phyloP scores from a whole-genome alignment of 1,140 invertebrate genomes.

The Bombus haemorrhoidalis region DNA sequence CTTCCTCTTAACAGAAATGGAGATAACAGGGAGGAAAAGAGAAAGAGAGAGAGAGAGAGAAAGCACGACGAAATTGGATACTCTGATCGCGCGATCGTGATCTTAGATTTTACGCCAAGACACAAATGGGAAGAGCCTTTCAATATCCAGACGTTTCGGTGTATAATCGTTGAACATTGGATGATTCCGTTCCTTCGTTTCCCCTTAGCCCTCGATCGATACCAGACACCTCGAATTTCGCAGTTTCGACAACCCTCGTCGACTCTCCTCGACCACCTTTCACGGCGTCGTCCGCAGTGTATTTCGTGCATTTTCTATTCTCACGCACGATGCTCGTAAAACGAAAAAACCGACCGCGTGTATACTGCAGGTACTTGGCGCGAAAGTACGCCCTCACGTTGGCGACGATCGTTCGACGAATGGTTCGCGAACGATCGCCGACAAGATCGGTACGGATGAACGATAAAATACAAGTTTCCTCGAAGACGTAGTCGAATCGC shows the following conservation, averaged over 20 bases:
- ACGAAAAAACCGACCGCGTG: neutral
- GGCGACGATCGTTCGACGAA: neutral
- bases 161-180: constrained; percentile 36
- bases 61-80: neutral
- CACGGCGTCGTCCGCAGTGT: neutral
- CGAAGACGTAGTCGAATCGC: neutral
- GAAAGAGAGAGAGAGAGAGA: neutral
- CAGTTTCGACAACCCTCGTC: constrained; percentile 6
- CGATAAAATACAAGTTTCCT: constrained; percentile 2
- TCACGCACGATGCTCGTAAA: constrained; percentile 12
- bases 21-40: neutral
- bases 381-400: neutral
- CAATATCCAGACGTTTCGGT: constrained; percentile 49
- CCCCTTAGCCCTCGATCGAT: neutral
- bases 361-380: neutral
- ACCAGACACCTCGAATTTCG: constrained; percentile 19
- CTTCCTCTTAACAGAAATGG: neutral
- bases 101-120: constrained; percentile 68
- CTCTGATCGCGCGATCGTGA: constrained; percentile 41
- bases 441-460: neutral
- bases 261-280: constrained; percentile 10
- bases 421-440: neutral
- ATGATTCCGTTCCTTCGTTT: neutral
- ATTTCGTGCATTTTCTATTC: neutral
- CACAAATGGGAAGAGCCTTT: constrained; percentile 69